Evolutionary conservation across 1,140 invertebrate species (phyloP).

Genomic region (Adoxophyes honmai): DNA sequence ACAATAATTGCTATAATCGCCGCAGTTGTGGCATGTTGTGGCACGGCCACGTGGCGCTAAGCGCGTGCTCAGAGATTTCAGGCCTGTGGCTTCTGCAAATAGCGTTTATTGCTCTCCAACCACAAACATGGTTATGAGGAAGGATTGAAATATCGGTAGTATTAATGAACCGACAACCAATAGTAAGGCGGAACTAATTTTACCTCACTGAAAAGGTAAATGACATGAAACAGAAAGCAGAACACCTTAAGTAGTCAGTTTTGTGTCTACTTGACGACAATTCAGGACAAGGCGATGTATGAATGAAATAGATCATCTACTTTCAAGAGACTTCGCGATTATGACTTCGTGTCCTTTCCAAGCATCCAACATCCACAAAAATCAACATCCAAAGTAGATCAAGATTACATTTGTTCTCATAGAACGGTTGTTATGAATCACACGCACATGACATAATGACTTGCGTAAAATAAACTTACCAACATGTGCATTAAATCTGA

Average conservation of each 20-base stretch:
- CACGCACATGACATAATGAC: slow-evolving; percentile 13
- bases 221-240: no score
- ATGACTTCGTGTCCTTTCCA: no score
- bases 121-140: slow-evolving; percentile 33
- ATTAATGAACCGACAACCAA: slow-evolving; percentile 5
- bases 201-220: no score
- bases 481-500: slow-evolving; percentile 36
- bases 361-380: no score
- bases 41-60: slow-evolving; percentile 11
- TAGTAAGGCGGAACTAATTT: background rate
- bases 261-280: no score
- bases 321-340: no score
- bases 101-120: slow-evolving; percentile 39
- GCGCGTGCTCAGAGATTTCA: slow-evolving; percentile 24
- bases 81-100: slow-evolving; percentile 52
- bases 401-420: no score
- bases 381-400: no score
- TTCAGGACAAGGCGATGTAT: no score
- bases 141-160: slow-evolving; percentile 21
- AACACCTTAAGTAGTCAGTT: no score
- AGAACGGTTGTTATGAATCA: no score
- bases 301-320: no score
- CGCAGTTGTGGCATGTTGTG: background rate
- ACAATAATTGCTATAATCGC: slow-evolving; percentile 15
- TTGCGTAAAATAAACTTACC: slow-evolving; percentile 12